Evolutionary conservation across 37 sponge, comb jelly and placozoan species (phyloP), one percentile per base, ranked within the genome.

Genomic region (Oopsacas minuta): DNA sequence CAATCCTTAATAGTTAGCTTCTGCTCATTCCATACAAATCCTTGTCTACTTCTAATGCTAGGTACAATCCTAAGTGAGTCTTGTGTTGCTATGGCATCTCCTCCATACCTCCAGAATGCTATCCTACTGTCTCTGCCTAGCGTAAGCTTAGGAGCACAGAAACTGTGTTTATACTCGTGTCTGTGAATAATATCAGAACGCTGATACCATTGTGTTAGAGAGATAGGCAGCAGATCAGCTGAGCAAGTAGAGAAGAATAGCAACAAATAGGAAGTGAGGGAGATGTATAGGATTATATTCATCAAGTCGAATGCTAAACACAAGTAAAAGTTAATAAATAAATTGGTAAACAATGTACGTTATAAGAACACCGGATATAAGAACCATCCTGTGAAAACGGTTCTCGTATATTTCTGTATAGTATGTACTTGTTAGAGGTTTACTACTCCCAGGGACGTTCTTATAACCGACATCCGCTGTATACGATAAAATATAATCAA

Each of bases 141-240:
- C 17, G 75, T 61, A 34, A 61, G 75, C 75, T 61, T 61, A 61
- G 75, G 75, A n/a, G 75, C 75, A 12, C 75, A 61, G 75, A 61
- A 61, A 34, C 75, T 61, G 75, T 61, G 75, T n/a, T 61, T 61
- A 34, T 61, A 61, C 75, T 61, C 28, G 75, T 61, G 75, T 61
- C 75, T 61, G 75, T 12, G 75, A 25, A 61, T 10, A 3, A 61
- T 61, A 34, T 61, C 75, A 5, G 75, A 3, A 10, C 75, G 75
- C 1, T 7, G 5, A 34, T 61, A 61, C 28, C 20, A 61, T 5
- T 3, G 5, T 25, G 75, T 25, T 25, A 61, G 75, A 12, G 17
- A 20, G 75, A 34, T 25, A 34, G 75, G 75, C 32, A 61, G 20
- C 75, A 61, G 20, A 17, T 46, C 51, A 46, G 17, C n/a, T n/a